phyloP scores from a whole-genome alignment of 2,797 vertebrate genomes.

The Alcedo quadribrachys region DNA sequence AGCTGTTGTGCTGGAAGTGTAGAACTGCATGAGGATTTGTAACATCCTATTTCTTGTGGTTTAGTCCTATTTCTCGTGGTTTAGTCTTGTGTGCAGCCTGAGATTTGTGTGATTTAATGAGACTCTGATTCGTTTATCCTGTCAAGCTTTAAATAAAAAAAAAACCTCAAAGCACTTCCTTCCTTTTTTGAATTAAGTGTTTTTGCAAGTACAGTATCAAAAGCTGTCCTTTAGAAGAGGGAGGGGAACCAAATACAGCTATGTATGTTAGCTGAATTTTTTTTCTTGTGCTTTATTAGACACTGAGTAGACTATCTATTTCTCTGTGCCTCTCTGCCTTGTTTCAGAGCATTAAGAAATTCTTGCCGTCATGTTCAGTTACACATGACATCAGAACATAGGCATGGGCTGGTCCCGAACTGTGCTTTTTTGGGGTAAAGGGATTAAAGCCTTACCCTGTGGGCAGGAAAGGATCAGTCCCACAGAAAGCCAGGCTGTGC shows the following conservation, averaged over 20 bases:
- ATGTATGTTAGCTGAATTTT: not conserved
- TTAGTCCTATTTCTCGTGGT: conserved; percentile 10
- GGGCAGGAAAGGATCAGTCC: not conserved
- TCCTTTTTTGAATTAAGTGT: conserved; percentile 62
- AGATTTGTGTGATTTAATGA: conserved; percentile 55
- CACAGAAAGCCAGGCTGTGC: not conserved
- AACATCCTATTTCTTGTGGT: conserved; percentile 14
- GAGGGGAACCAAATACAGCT: not conserved
- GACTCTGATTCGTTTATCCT: conserved; percentile 68
- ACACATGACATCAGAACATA: not conserved
- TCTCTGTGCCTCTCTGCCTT: not conserved
- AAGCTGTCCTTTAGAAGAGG: conserved; percentile 45
- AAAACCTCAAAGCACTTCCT: conserved; percentile 63
- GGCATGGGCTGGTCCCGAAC: not conserved
- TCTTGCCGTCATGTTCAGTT: conserved; percentile 11
- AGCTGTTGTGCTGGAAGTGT: conserved; percentile 55
- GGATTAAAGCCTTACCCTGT: not conserved
- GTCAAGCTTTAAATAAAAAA: conserved; percentile 66
- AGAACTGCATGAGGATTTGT: conserved; percentile 49
- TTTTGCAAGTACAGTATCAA: conserved; percentile 47
- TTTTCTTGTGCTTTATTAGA: conserved; percentile 13
- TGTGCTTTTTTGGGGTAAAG: not conserved
- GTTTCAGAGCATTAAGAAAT: not conserved
- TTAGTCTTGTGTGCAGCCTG: conserved; percentile 23
- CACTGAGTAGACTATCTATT: conserved; percentile 2